Evolutionary conservation across 2,888 invertebrate species (phyloP), one percentile per base, ranked within the genome.

Genomic region (Drosophila mettleri): DNA sequence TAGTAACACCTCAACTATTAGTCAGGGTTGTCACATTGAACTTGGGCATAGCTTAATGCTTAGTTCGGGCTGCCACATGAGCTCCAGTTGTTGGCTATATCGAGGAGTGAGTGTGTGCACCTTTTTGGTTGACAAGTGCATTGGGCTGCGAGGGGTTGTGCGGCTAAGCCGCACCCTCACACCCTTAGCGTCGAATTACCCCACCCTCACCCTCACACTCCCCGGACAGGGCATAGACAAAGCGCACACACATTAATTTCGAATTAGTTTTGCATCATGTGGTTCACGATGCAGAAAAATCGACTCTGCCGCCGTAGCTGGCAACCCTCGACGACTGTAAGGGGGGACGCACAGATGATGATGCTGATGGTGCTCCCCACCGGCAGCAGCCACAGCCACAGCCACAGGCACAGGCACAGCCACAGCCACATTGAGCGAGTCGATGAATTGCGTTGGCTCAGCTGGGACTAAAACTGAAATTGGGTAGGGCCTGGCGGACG

Each of bases 251-350:
- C 92, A 92, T 92, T 92, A 92, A 92, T 91, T 92, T 92, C 91
- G 90, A 92, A 92, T 92, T 92, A 92, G 92, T 92, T 92, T 92
- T 92, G 92, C 92, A 92, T 92, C 92, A 92, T 92, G 91, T 92
- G 92, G 90, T 91, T 90, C 88, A 91, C 91, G 91, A 92, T 91
- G 92, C 92, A 91, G 92, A 92, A 92, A 91, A 92, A 91, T 90
- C 91, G 86, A 87, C 83, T 82, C 80, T 60, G 75, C 75, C 52
- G 53, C 51, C 36, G 69, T 51, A 53, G 65, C 43, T 54, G 74
- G 62, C 74, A 74, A 74, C 77, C 73, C 73, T 77, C 57, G 14
- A 39, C 57, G 62, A 53, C 33, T 29, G 38, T 53, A 8, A 48
- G 52, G 43, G 43, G 38, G 41, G 38, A 29, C 22, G 59, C 14